Percentiles rank a stretch among this genome's conserved stretches.
These are phyloP conservation scores for Helobdella robusta DNA, from an alignment of 2,888 invertebrate genomes.

Conservation along the genomic window DNA sequence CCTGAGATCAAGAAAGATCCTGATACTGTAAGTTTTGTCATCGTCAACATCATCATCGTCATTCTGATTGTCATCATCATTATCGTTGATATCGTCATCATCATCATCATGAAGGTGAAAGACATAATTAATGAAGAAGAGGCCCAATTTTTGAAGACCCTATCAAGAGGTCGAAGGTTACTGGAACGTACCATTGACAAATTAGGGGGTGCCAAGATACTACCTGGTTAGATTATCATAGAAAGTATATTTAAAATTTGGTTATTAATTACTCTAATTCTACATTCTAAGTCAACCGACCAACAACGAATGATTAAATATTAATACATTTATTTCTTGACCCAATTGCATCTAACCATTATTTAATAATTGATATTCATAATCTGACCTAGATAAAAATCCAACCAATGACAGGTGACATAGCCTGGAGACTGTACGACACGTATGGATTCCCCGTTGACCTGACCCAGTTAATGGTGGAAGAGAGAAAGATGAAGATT, in stretches of 20 bases:
- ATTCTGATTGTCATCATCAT: no score
- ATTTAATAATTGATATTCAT: no score
- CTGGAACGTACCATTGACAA: constrained; percentile 81
- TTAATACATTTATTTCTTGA: no score
- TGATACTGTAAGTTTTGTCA: constrained; percentile 58
- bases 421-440: constrained; percentile 96
- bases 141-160: constrained; percentile 87
- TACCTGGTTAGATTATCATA: constrained; percentile 61
- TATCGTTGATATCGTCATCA: no score
- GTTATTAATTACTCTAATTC: no score
- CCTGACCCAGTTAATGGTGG: constrained; percentile 91
- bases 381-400: constrained; percentile 1
- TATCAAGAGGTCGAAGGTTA: constrained; percentile 76
- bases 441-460: constrained; percentile 98
- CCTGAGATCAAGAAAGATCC: constrained; percentile 73
- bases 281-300: no score
- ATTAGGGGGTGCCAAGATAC: constrained; percentile 59
- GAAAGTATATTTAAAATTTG: background rate
- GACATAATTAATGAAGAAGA: constrained; percentile 97
- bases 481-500: constrained; percentile 78
- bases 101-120: constrained; percentile 52
- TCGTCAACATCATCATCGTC: no score
- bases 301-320: no score
- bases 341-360: no score
- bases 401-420: constrained; percentile 59